Conservation (phyloP, 2,888 invertebrate species). For the Nymphalis polychloros region DNA sequence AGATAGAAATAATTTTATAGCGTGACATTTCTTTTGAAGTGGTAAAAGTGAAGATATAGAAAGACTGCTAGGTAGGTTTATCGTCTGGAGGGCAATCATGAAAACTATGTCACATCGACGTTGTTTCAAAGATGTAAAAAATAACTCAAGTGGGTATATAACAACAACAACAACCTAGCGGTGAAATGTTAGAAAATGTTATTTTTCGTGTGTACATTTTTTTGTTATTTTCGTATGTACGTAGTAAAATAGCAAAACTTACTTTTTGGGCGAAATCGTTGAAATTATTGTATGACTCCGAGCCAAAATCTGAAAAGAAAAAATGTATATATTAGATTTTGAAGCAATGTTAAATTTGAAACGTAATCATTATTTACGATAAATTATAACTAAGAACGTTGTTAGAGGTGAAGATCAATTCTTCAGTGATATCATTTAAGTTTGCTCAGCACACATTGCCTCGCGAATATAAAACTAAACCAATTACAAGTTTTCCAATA, state of each 20-base stretch:
- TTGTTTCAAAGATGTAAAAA: conserved; percentile 11
- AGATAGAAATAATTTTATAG: no score
- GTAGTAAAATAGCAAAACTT: conserved; percentile 47
- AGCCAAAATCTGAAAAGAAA: conserved; percentile 74
- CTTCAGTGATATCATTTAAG: conserved; percentile 66
- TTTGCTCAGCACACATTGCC: conserved; percentile 60
- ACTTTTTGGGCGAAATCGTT: conserved; percentile 70
- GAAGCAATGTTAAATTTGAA: not conserved
- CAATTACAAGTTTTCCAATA: conserved; percentile 80
- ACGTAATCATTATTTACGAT: not conserved
- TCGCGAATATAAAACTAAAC: conserved; percentile 75
- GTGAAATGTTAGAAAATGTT: conserved; percentile 1
- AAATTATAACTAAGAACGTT: conserved; percentile 7
- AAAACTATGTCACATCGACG: conserved; percentile 12
- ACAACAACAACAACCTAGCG: conserved; percentile 5
- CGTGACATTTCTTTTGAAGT: not conserved
- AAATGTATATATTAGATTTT: conserved; percentile 20
- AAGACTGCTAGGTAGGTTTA: conserved; percentile 6
- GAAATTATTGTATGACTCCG: conserved; percentile 77
- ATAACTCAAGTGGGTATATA: conserved; percentile 5
- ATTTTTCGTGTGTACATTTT: not conserved
- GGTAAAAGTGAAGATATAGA: conserved; percentile 3
- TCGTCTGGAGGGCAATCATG: conserved; percentile 6
- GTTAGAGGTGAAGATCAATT: conserved; percentile 46
- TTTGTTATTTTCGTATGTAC: no score